These are phyloP conservation scores for Aphrophora alni DNA, from an alignment of 2,888 invertebrate species.

Conservation along the genomic window DNA sequence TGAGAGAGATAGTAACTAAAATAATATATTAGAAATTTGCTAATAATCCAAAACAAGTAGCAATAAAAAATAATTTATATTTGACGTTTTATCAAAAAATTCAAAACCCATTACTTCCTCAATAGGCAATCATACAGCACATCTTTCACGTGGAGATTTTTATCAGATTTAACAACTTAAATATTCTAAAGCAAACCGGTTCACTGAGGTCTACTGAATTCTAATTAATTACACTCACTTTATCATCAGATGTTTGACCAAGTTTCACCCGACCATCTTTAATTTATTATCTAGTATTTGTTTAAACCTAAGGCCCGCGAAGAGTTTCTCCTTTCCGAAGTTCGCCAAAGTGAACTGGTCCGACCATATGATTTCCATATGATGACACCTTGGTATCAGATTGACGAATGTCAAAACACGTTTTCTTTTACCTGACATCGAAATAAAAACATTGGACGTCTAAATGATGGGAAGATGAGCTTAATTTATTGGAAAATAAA, in stretches of 20 bases:
- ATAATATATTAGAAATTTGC: too few species aligned
- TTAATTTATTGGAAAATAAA: constrained; percentile 6
- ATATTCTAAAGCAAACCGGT: background rate
- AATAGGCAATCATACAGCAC: background rate
- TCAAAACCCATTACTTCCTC: too few species aligned
- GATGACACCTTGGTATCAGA: background rate
- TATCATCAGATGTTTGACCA: too few species aligned
- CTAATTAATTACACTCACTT: background rate
- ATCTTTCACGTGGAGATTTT: background rate
- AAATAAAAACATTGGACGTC: background rate
- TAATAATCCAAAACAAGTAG: too few species aligned
- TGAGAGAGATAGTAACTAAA: too few species aligned
- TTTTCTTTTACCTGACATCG: background rate
- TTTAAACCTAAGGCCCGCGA: too few species aligned
- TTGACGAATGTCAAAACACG: background rate
- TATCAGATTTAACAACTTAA: background rate
- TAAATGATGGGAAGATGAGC: background rate
- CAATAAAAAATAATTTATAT: too few species aligned
- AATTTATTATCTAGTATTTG: too few species aligned
- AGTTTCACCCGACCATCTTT: too few species aligned
- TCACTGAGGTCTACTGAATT: background rate
- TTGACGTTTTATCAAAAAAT: too few species aligned
- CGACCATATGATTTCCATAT: too few species aligned
- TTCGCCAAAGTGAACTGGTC: background rate
- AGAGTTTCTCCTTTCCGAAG: too few species aligned